Base-by-base conservation (phyloP, 2,888 invertebrate species). In the Drosophila anomalata region DNA sequence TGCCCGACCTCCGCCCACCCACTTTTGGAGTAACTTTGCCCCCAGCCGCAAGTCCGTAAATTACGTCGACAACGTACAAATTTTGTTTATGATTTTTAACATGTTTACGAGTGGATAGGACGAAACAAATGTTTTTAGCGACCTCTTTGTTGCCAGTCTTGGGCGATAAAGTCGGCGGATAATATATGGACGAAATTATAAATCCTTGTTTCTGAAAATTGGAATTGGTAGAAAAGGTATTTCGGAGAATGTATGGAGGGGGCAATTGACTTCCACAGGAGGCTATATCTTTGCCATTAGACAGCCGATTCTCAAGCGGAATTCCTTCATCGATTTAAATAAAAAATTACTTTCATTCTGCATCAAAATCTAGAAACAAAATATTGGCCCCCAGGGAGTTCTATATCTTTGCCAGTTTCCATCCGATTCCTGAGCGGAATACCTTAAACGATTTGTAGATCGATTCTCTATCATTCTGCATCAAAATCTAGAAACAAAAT, bases 21-120 rank as follows among this genome's bases (percentile, higher is more conserved):
- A 9, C 24, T 12, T 9, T 24, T 17, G 24, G 11, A 22, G 26
- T 33, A n/a, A 56, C 55, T 56, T 56, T 33, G 31, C 46, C 54
- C 42, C 56, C 60, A 58, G 52, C 44, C 12, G 11, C 63, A 62
- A 46, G 36, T 60, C 57, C 66, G 41, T 83, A 77, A 86, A 83
- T 80, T 75, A 86, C 81, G 78, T 50, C 51, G 44, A 60, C 66
- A 77, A 71, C 66, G 63, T 71, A 54, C 50, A 72, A 65, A 78
- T 76, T 52, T 79, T 71, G 75, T 85, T 84, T 84, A 86, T 76
- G 77, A 62, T 56, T 62, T 70, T 63, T 61, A n/a, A 33, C 57
- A 46, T 67, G 50, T 66, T 66, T 56, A 66, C 50, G 56, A 65
- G 66, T 17, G 65, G 46, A 53, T 53, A 26, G 48, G 31, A 31